Percentiles rank a stretch among this genome's conserved stretches.
Evolutionary conservation across 2,888 invertebrate species (phyloP).

Genomic region (Drosophila rubida): DNA sequence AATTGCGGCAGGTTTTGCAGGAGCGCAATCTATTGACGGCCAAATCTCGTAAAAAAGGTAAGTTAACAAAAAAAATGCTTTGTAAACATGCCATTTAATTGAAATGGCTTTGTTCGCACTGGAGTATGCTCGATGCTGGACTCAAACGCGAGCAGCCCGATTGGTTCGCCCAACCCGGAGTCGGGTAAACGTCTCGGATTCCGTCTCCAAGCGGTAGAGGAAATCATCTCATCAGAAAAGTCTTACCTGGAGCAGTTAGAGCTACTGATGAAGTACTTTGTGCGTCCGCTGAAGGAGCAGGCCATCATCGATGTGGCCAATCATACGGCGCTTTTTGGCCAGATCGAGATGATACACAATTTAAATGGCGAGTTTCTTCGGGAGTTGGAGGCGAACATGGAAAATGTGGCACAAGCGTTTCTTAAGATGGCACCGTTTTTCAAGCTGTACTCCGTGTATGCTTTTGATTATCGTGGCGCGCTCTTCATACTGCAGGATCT

Average conservation of each 20-base stretch:
- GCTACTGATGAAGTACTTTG: slow-evolving; percentile 88
- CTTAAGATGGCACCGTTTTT: slow-evolving; percentile 90
- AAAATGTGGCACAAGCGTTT: slow-evolving; percentile 89
- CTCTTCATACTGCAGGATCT: slow-evolving; percentile 87
- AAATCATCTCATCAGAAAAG: slow-evolving; percentile 89
- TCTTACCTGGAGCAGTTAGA: slow-evolving; percentile 89
- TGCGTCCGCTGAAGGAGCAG: slow-evolving; percentile 86
- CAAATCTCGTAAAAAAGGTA: slow-evolving; percentile 87
- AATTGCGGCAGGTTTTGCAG: slow-evolving; percentile 87
- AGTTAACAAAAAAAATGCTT: neutral
- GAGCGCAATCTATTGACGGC: slow-evolving; percentile 88
- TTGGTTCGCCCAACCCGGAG: slow-evolving; percentile 75
- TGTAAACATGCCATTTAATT: neutral
- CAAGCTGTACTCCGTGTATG: slow-evolving; percentile 91
- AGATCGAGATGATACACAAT: slow-evolving; percentile 88
- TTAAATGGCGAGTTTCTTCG: slow-evolving; percentile 87
- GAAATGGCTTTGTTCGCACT: neutral
- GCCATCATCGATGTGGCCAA: slow-evolving; percentile 86
- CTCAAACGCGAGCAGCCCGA: slow-evolving; percentile 61
- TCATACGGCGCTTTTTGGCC: slow-evolving; percentile 87
- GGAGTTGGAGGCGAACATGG: slow-evolving; percentile 86
- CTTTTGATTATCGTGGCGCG: slow-evolving; percentile 89
- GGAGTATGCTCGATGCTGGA: slow-evolving; percentile 87
- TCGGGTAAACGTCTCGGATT: slow-evolving; percentile 81
- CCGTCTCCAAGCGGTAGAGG: slow-evolving; percentile 87